These are phyloP conservation scores for Zeus faber DNA, from an alignment of 2,113 vertebrate species.

Conservation along the genomic window DNA sequence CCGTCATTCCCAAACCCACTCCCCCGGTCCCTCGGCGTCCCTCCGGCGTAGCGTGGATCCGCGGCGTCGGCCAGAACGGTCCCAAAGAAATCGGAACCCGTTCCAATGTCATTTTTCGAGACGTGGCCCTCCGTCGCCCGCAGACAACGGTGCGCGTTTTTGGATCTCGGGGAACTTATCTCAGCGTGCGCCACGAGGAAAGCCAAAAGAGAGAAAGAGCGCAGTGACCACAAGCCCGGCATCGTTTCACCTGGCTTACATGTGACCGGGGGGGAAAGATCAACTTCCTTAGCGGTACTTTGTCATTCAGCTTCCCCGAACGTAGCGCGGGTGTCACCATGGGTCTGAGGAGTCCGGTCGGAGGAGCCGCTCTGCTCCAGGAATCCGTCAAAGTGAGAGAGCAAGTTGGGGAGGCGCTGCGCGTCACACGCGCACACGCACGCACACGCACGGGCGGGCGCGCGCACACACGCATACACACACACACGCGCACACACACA, in stretches of 20 bases:
- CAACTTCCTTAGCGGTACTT: too few relatives aligned
- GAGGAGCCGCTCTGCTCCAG: slow-evolving; percentile 55
- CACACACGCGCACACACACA: too few relatives aligned
- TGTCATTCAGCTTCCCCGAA: too few relatives aligned
- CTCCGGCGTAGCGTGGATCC: too few relatives aligned
- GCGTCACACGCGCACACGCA: slow-evolving; percentile 35
- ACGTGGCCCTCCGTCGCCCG: too few relatives aligned
- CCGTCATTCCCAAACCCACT: slow-evolving; percentile 12
- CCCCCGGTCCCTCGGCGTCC: slow-evolving; percentile 10
- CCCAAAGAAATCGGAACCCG: too few relatives aligned
- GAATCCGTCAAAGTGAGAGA: slow-evolving; percentile 68
- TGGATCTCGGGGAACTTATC: slow-evolving; percentile 48
- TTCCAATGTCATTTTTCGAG: too few relatives aligned
- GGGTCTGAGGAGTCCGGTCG: too few relatives aligned
- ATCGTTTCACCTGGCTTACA: too few relatives aligned
- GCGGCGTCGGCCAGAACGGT: too few relatives aligned
- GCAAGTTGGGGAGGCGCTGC: slow-evolving; percentile 63
- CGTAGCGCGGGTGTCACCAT: too few relatives aligned
- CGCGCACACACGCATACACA: background rate
- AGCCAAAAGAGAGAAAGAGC: slow-evolving; percentile 45
- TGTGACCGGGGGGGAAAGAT: too few relatives aligned
- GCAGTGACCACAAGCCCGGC: slow-evolving; percentile 48
- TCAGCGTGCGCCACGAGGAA: slow-evolving; percentile 48
- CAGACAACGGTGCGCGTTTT: slow-evolving; percentile 33
- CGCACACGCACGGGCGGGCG: background rate